These are phyloP conservation scores for Myanophis thanlyinensis DNA, from an alignment of 2,113 vertebrate genomes.

Conservation along the genomic window DNA sequence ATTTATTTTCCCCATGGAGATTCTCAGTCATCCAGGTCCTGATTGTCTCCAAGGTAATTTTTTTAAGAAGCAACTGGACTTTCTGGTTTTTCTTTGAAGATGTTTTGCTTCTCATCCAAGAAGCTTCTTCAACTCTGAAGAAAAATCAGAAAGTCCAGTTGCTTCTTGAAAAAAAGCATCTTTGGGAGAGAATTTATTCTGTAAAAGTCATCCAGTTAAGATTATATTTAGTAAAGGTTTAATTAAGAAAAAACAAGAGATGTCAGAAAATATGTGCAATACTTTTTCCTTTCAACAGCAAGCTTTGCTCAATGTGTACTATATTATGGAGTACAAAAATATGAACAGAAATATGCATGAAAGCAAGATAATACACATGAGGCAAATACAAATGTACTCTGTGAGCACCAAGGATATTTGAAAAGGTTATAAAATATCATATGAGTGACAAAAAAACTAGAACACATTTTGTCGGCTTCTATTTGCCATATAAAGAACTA, in stretches of 20 bases:
- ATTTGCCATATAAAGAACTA: conserved; percentile 11
- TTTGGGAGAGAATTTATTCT: neutral
- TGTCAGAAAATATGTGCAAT: neutral
- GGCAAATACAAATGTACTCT: neutral
- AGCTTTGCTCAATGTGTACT: neutral
- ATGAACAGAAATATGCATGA: neutral
- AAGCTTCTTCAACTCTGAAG: no score
- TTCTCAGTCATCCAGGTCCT: no score
- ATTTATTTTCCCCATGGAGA: neutral
- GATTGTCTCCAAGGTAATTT: no score
- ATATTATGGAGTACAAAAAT: neutral
- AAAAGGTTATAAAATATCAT: neutral
- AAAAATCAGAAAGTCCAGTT: no score
- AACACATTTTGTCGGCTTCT: no score
- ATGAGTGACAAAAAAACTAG: neutral
- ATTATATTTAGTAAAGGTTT: neutral
- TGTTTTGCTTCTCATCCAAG: no score
- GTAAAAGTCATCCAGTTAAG: neutral
- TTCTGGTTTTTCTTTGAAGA: no score
- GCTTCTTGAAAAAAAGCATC: no score
- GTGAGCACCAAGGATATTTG: neutral
- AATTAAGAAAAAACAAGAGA: neutral
- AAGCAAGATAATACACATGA: neutral
- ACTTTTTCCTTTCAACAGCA: neutral
- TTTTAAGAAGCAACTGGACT: no score